These are phyloP conservation scores for Apantesis nais DNA, from an alignment of 2,888 invertebrate genomes.

Conservation along the genomic window DNA sequence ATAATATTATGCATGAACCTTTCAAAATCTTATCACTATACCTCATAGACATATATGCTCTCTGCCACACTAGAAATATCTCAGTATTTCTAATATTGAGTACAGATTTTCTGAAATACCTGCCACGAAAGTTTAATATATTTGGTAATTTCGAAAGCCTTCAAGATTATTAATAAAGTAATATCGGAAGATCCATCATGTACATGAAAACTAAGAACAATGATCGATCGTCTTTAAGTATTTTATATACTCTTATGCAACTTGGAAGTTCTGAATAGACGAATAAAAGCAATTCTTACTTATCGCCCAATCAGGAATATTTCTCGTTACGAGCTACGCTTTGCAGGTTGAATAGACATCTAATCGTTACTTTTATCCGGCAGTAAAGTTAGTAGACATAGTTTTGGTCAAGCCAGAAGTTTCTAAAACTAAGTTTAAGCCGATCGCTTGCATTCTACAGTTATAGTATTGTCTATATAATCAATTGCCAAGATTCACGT, in stretches of 20 bases:
- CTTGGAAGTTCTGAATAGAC: not conserved
- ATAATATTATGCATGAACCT: not conserved
- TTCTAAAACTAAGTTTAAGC: constrained; percentile 54
- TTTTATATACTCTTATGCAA: not conserved
- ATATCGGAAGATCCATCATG: not conserved
- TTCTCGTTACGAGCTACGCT: not conserved
- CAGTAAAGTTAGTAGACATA: not conserved
- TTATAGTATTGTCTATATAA: too few relatives aligned
- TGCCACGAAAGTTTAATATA: not conserved
- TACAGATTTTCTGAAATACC: not conserved
- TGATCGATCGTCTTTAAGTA: not conserved
- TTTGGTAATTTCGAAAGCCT: not conserved
- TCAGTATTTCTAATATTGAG: not conserved
- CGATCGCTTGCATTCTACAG: constrained; percentile 33
- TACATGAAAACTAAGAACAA: not conserved
- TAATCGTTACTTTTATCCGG: not conserved
- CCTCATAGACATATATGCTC: not conserved
- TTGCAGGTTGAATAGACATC: not conserved
- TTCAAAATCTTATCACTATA: not conserved
- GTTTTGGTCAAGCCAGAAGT: constrained; percentile 55
- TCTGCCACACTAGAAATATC: not conserved
- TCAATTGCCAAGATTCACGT: constrained; percentile 36
- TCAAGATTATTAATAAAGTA: not conserved
- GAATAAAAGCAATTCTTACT: not conserved
- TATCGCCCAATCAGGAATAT: not conserved